Conservation (phyloP, 2,797 vertebrate genomes). For the Botia kubotai region DNA sequence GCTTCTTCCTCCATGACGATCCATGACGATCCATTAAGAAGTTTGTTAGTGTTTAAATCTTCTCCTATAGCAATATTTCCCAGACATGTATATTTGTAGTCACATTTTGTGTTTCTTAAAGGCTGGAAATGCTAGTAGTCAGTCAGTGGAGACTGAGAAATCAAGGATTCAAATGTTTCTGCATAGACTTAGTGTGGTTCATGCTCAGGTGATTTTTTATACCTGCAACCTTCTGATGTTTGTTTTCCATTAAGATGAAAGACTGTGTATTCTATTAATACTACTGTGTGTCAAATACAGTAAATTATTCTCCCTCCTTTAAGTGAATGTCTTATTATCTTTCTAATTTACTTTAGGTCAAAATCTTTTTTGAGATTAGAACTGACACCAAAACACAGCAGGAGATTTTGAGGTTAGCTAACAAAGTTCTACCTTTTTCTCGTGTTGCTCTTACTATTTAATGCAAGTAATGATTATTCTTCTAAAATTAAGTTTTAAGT, state of each 20-base stretch:
- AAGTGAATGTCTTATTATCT: background rate
- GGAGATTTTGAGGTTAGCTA: slow-evolving; percentile 48
- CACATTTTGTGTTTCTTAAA: background rate
- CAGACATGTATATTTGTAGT: background rate
- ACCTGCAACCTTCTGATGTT: background rate
- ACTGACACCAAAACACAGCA: slow-evolving; percentile 28
- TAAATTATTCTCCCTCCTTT: background rate
- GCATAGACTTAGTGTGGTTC: slow-evolving; percentile 52
- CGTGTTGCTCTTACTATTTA: background rate
- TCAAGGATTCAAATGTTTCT: slow-evolving; percentile 37
- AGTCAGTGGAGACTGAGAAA: slow-evolving; percentile 20
- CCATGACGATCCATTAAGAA: background rate
- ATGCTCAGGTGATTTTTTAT: slow-evolving; percentile 43
- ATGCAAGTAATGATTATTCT: background rate
- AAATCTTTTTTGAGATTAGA: slow-evolving; percentile 44
- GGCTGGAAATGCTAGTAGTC: background rate
- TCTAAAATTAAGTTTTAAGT: background rate
- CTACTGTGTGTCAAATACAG: background rate
- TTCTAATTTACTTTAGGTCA: slow-evolving; percentile 42
- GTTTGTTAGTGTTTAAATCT: background rate
- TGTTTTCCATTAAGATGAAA: background rate
- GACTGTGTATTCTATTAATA: background rate
- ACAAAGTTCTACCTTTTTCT: background rate
- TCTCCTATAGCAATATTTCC: background rate
- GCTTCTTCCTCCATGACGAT: background rate